Conservation (phyloP, 2,113 vertebrate species). For the Talpa occidentalis region DNA sequence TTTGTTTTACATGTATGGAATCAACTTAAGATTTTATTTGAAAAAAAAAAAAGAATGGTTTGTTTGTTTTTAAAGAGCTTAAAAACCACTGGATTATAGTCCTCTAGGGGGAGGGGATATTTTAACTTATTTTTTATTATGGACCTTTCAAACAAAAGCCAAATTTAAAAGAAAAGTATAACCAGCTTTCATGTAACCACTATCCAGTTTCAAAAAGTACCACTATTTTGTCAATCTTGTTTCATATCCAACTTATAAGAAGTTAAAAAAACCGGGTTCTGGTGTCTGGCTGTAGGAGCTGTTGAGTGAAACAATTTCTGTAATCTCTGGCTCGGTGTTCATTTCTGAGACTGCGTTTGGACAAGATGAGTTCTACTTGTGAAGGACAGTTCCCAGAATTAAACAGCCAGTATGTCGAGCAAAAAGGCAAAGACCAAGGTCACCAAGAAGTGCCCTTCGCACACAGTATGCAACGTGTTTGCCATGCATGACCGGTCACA, state of each 20-base stretch:
- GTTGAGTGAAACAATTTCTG: not conserved
- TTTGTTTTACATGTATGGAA: not conserved
- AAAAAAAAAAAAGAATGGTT: not conserved
- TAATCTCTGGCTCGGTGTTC: not conserved
- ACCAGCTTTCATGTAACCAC: not conserved
- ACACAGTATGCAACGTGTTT: slow-evolving; percentile 95
- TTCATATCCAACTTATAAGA: not conserved
- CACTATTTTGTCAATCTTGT: not conserved
- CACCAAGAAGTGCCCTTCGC: slow-evolving; percentile 96
- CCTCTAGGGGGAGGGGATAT: not conserved
- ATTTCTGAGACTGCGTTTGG: not conserved
- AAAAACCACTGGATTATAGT: not conserved
- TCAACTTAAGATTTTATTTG: not conserved
- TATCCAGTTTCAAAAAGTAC: not conserved
- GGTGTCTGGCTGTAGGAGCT: not conserved
- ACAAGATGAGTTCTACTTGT: not conserved
- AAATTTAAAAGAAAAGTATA: not conserved
- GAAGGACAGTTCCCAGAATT: slow-evolving; percentile 60
- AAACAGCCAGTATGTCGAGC: slow-evolving; percentile 91
- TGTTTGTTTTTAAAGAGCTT: not conserved
- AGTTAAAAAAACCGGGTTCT: not conserved
- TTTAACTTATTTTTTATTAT: slow-evolving; percentile 6
- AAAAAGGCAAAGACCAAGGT: slow-evolving; percentile 96
- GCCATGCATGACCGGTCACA: slow-evolving; percentile 97
- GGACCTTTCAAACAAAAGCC: not conserved